Percentiles rank a stretch among this genome's conserved stretches.
These are phyloP conservation scores for Hymenopus coronatus DNA, from an alignment of 2,888 invertebrate genomes.

Conservation along the genomic window DNA sequence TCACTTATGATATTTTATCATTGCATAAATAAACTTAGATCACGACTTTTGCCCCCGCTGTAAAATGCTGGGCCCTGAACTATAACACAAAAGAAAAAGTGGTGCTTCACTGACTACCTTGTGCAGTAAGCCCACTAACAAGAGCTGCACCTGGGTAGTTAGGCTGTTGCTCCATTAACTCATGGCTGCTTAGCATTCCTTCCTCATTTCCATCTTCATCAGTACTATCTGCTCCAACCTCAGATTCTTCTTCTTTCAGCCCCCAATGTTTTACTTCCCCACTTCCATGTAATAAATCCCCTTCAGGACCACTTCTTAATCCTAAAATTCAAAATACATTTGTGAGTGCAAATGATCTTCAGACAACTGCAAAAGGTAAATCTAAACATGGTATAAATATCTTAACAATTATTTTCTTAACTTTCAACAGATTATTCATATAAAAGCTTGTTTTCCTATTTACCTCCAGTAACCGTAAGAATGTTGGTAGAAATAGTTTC, in stretches of 20 bases:
- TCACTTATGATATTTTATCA: no score
- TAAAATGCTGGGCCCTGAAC: no score
- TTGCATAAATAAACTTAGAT: no score
- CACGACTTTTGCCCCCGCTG: no score
- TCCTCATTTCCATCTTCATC: background rate
- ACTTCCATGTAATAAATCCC: background rate
- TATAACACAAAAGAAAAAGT: background rate
- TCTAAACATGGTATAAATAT: no score
- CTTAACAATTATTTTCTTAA: no score
- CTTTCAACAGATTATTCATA: no score
- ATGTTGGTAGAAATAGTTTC: no score
- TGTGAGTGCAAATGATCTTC: no score
- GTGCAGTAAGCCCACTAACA: slow-evolving; percentile 1
- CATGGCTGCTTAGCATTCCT: background rate
- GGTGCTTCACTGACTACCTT: background rate
- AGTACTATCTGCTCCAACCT: background rate
- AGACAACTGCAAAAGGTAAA: no score
- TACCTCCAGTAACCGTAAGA: no score
- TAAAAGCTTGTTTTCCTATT: no score
- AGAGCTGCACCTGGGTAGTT: slow-evolving; percentile 8
- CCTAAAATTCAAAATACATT: background rate
- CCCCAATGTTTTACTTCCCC: background rate
- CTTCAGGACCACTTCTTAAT: slow-evolving; percentile 6
- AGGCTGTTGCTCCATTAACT: slow-evolving; percentile 18
- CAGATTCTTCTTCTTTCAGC: background rate